Base-by-base conservation (phyloP, 1,140 invertebrate genomes). In the Sipha flava region DNA sequence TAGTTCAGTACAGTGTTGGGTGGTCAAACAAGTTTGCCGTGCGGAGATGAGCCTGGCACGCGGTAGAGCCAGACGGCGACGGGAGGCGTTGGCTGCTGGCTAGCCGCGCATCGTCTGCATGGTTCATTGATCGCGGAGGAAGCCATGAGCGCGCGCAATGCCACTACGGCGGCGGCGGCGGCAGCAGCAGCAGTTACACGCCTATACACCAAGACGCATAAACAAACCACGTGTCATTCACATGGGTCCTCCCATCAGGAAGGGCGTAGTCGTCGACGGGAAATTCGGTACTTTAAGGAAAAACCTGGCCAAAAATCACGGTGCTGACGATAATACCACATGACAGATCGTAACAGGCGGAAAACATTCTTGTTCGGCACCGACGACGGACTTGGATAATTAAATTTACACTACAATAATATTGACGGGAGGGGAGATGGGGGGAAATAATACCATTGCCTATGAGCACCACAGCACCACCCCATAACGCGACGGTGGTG, bases 51-150 rank as follows among this genome's bases (percentile, higher is more conserved):
- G 18, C 29, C 34, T 10, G 47, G 31, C 47, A 31, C 43, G 70
- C 70, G 70, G 66, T 45, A 31, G n/a, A 34, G 29, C 40, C 45
- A 34, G 31, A 34, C 47, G 29, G 40, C 31, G n/a, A 26, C n/a
- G 21, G 31, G 49, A 34, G 70, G 47, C 14, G 40, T n/a, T n/a
- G n/a, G n/a, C n/a, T n/a, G 70, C 26, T 34, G 31, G 47, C 47
- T 14, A 37, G 47, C n/a, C 70, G 62, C 9, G 70, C 47, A 31
- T 54, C 10, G 70, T 75, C 70, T 49, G 70, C 70, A 52, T 73
- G 70, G 73, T 77, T 77, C 73, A 77, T 77, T 77, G 73, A 77
- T 77, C 73, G 73, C 73, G 21, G 14, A 75, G 52, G 47, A 77
- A 77, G 73, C 23, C 37, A 77, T 10, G 52, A 57, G 52, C 73